Conservation (phyloP, 2,888 invertebrate species). For the Amphipoea oculea region DNA sequence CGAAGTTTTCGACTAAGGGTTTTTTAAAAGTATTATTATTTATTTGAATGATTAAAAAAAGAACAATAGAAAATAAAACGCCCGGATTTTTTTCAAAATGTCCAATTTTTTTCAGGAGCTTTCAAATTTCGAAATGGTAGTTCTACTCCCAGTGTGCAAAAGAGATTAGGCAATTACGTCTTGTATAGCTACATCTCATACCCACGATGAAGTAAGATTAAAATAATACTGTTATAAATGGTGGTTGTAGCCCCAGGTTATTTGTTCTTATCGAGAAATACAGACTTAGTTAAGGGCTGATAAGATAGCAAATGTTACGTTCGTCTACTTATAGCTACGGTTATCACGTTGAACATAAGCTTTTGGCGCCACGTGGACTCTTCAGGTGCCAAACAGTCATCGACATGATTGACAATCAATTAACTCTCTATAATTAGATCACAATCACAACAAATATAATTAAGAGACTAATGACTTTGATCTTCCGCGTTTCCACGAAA, state of each 20-base stretch:
- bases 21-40: background rate
- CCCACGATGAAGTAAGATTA: background rate
- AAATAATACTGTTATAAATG: background rate
- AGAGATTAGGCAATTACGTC: background rate
- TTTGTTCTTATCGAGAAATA: background rate
- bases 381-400: slow-evolving; percentile 48
- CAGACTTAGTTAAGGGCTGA: background rate
- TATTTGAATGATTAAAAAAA: background rate
- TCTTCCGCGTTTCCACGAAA: slow-evolving; percentile 22
- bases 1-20: background rate
- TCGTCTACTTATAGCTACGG: background rate
- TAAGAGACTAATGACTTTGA: slow-evolving; percentile 32
- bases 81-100: background rate
- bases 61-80: background rate
- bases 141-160: background rate
- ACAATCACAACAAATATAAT: slow-evolving; percentile 30
- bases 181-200: background rate
- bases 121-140: background rate
- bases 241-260: background rate
- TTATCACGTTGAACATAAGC: slow-evolving; percentile 9
- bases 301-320: background rate
- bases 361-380: slow-evolving; percentile 41
- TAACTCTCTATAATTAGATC: slow-evolving; percentile 35
- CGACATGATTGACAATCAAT: slow-evolving; percentile 50
- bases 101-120: background rate